These are phyloP conservation scores for Rhipidura dahli DNA, from an alignment of 2,113 vertebrate species.

Conservation along the genomic window DNA sequence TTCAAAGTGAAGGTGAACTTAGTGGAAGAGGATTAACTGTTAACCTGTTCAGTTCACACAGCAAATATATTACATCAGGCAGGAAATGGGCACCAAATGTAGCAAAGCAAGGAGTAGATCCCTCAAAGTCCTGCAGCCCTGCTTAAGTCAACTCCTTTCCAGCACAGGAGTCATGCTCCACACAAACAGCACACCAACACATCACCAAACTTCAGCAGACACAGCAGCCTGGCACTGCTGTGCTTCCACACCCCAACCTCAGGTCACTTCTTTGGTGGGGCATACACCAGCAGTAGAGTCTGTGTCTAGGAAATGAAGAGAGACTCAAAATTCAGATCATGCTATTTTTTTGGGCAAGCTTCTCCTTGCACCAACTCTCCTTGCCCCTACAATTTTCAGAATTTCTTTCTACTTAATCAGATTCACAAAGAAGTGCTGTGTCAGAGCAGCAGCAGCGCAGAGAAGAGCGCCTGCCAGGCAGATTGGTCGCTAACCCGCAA, in stretches of 20 bases:
- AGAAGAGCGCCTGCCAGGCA: background rate
- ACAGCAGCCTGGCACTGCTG: background rate
- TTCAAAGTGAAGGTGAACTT: background rate
- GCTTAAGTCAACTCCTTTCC: background rate
- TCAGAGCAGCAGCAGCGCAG: background rate
- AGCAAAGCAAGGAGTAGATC: background rate
- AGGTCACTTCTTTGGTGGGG: background rate
- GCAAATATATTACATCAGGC: background rate
- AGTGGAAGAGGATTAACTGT: background rate
- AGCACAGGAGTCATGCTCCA: background rate
- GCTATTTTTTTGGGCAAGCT: background rate
- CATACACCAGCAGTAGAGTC: rapidly evolving
- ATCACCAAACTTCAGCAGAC: background rate
- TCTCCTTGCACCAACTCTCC: background rate
- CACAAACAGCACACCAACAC: background rate
- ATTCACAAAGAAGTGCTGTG: background rate
- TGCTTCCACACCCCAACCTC: background rate
- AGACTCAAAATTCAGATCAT: background rate
- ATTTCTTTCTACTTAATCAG: background rate
- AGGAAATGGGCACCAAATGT: background rate
- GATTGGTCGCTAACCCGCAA: background rate
- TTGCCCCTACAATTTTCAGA: background rate
- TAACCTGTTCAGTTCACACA: background rate
- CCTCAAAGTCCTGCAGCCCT: background rate
- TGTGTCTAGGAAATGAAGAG: background rate